Base-by-base conservation (phyloP, 2,113 vertebrate species). In the Anarhynchus alexandrinus region DNA sequence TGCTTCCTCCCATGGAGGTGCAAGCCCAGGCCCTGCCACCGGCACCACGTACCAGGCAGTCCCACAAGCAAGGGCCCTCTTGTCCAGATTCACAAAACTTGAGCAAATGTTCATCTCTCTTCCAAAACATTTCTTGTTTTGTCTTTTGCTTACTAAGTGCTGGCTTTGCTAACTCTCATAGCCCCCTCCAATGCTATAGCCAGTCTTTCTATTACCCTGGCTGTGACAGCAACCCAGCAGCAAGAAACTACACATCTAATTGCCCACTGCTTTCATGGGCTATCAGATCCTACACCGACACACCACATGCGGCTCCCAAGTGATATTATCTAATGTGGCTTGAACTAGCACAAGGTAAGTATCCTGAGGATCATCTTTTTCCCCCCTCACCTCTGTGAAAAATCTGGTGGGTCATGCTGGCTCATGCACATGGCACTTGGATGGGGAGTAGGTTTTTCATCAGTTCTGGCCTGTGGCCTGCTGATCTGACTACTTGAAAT, bases 331-430 rank as follows among this genome's bases (percentile, higher is more conserved):
- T 64, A 29, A 32, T 6, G 14, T 51, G 54, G 36, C 34, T 67
- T 61, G 14, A 82, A 72, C 43, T 13, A 34, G 47, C 12, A 73
- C 26, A 43, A 64, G 10, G 34, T 38, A 62, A 58, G 51, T 27
- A 76, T 73, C 21, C 49, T 29, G 11, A 74, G 29, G 38, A 36
- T 85, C 23, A 25, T 9, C 29, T 49, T 79, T 72, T 47, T 51
- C 5, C 10, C 6, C 9, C 16, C n/a, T 54, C 0, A 0, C 11
- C 6, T 22, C 40, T 66, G 19, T 30, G 43, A 69, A 78, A 79
- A 88, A 32, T 7, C 43, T 47, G 20, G 11, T 47, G 57, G 32
- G 10, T 81, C 36, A 27, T 9, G 25, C 15, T 88, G 36, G 43
- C 10, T 81, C 62, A 32, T 7, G 23, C 11, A 61, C 3, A 0